Base-by-base conservation (phyloP, 2,888 invertebrate species). In the Ecdyonurus torrentis region DNA sequence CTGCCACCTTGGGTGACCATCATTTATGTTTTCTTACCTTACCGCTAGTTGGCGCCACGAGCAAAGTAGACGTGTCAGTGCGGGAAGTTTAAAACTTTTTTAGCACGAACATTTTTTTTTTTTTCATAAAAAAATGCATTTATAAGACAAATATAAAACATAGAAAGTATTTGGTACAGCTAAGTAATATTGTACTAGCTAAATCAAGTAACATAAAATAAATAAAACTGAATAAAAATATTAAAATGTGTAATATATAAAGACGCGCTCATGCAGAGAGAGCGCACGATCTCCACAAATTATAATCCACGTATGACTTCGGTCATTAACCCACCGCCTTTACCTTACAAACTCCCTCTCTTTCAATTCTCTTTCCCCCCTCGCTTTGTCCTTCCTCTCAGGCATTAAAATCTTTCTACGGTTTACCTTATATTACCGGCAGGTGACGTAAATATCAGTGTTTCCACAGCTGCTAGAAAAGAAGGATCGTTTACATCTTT, bases 1-100 rank as follows among this genome's bases (percentile, higher is more conserved):
- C 19, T 10, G 55, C 55, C 55, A 55, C 55, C 55, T 55, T 55
- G 19, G n/a, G 55, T 55, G 55, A 55, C 55, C 55, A 55, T 55
- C 22, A 55, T 55, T 55, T 5, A n/a, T 5, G 55, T 7, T 55
- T n/a, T 20, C 20, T n/a, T 22, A 55, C 55, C 55, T 55, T 55
- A 22, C 55, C 55, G 55, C 55, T 7, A 55, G 55, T 20, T 37
- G 55, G 55, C 55, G 55, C 55, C 55, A 20, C n/a, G 7, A 22
- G n/a, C 55, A 15, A 37, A 55, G 55, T 22, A 55, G 22, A 55
- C 55, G 55, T 55, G 55, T 55, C 55, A 55, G 7, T 22, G 37
- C 37, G 37, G 37, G 37, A 37, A 15, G 37, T 37, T 37, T 37
- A 15, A 37, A 37, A 37, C 7, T 37, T 5, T 37, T 15, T 10